Evolutionary conservation across 2,797 vertebrate species (phyloP).

Genomic region (Hydrolagus colliei): DNA sequence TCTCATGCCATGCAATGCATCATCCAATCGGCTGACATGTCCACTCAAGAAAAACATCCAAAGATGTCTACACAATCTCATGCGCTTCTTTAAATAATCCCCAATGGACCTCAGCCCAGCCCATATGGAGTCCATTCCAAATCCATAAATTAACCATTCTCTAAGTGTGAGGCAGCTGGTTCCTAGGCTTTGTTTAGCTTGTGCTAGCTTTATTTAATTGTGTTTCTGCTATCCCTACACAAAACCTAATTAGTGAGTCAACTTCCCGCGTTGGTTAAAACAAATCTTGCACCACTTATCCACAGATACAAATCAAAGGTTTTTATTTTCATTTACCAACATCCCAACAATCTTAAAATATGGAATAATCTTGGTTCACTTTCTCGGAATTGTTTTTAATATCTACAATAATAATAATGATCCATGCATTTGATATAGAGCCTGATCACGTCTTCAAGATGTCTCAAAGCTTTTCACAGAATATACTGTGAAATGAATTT

Average conservation of each 20-base stretch:
- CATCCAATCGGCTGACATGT: not conserved
- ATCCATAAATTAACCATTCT: not conserved
- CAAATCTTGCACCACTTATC: not conserved
- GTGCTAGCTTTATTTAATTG: not conserved
- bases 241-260: not conserved
- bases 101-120: not conserved
- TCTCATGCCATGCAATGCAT: not conserved
- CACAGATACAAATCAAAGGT: not conserved
- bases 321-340: not conserved
- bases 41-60: too few species aligned
- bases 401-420: too few species aligned
- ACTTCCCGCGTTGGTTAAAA: not conserved
- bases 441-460: too few species aligned
- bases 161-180: not conserved
- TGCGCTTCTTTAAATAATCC: not conserved
- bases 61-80: not conserved
- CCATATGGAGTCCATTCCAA: not conserved
- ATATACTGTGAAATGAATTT: too few species aligned
- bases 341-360: too few species aligned
- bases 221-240: not conserved
- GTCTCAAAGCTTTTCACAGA: too few species aligned
- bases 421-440: too few species aligned
- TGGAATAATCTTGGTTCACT: too few species aligned
- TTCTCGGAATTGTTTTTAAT: too few species aligned
- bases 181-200: not conserved